Evolutionary conservation across 2,888 invertebrate species (phyloP).

Genomic region (Galeruca laticollis): DNA sequence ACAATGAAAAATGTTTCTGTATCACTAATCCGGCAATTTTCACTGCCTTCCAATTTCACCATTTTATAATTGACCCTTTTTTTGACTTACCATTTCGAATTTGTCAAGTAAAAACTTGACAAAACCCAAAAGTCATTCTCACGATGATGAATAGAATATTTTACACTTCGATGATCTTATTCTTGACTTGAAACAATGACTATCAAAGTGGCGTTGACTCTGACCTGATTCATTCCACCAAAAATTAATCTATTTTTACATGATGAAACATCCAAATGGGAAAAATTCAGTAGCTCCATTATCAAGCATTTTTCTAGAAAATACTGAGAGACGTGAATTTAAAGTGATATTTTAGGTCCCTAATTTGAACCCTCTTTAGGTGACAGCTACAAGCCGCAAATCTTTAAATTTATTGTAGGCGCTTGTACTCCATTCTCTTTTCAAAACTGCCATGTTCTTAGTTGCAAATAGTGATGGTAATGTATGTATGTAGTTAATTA

Average conservation of each 20-base stretch:
- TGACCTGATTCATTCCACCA: neutral
- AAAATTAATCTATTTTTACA: neutral
- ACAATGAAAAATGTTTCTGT: conserved; percentile 20
- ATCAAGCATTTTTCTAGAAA: no score
- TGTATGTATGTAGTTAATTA: no score
- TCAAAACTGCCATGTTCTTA: no score
- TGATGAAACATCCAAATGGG: no score
- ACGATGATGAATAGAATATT: conserved; percentile 40
- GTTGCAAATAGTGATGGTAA: no score
- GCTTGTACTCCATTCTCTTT: no score
- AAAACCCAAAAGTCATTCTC: conserved; percentile 28
- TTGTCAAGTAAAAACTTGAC: conserved; percentile 24
- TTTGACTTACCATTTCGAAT: conserved; percentile 27
- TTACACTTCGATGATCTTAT: conserved; percentile 32
- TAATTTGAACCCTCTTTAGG: no score
- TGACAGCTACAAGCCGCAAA: no score
- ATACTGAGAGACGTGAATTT: no score
- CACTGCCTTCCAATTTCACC: conserved; percentile 27
- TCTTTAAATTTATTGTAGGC: no score
- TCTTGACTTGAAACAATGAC: conserved; percentile 12
- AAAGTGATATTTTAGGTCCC: no score
- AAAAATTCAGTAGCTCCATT: no score
- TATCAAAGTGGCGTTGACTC: neutral
- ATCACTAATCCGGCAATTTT: conserved; percentile 29
- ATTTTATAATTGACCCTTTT: conserved; percentile 30